Conservation (phyloP, 2,113 vertebrate genomes). For the Pampusana beccarii region DNA sequence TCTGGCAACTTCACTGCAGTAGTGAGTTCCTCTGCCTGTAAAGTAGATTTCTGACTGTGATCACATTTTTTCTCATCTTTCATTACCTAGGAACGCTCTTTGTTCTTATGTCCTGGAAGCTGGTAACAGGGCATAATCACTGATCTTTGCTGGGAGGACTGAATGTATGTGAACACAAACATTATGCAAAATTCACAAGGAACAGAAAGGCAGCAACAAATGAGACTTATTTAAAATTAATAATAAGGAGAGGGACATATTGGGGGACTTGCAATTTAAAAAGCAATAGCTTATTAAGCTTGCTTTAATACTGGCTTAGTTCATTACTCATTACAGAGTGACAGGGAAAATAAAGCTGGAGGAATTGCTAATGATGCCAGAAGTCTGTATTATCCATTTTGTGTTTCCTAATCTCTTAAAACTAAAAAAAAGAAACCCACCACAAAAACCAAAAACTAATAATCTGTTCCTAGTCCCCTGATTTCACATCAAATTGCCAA, state of each 20-base stretch:
- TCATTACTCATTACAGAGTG: constrained; percentile 52
- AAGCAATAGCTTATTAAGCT: constrained; percentile 49
- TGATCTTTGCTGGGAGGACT: neutral
- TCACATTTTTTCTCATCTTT: neutral
- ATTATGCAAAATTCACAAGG: neutral
- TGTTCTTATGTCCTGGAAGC: neutral
- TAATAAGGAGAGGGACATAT: neutral
- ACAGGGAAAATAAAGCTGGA: constrained; percentile 63
- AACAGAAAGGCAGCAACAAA: neutral
- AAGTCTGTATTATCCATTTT: constrained; percentile 41
- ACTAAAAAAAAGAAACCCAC: neutral
- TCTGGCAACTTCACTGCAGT: neutral
- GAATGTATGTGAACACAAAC: neutral
- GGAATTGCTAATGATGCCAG: constrained; percentile 53
- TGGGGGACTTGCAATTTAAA: constrained; percentile 25
- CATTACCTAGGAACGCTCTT: neutral
- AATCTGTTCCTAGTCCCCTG: constrained; percentile 24
- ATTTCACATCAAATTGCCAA: constrained; percentile 48
- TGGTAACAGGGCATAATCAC: neutral
- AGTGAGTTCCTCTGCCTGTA: neutral
- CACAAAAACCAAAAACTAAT: neutral
- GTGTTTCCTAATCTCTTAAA: constrained; percentile 34
- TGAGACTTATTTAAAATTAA: constrained; percentile 44
- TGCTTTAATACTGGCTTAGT: constrained; percentile 38
- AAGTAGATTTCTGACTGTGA: neutral